Base-by-base conservation (phyloP, 2,113 vertebrate species). In the Condylura cristata region DNA sequence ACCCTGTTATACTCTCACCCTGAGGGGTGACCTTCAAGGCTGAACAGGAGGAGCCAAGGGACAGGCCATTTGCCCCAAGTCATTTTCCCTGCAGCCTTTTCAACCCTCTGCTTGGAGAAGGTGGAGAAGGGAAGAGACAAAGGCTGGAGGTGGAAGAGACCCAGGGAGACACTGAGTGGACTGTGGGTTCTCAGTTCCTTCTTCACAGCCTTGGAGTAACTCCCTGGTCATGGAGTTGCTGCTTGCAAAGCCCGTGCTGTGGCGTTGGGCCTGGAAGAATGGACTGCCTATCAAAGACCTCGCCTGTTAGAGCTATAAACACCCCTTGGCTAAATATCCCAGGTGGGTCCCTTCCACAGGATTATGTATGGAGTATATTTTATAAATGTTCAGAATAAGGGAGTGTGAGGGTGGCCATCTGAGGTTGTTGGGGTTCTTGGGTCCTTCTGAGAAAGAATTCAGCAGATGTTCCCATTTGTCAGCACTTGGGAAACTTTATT, bases 61-160 rank as follows among this genome's bases (percentile, higher is more conserved):
- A 32, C n/a, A 65, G 0, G 1, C 81, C 1, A 1, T 3, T 2
- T 2, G 28, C 8, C 4, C 0, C 9, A 9, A 0, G 2, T 7
- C 44, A 5, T 13, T 6, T 13, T 6, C 39, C 70, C 41, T 44
- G 39, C 4, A 39, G 68, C 65, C 53, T 2, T 2, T 32, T 37
- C 30, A 0, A 20, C 5, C 14, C 14, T 39, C n/a, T 28, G 8
- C 32, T 28, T 82, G 30, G 53, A 80, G 12, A 44, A 86, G 5
- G 24, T 82, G 30, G 53, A 80, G 12, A 44, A 86, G 5, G 24
- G 30, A 61, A 24, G 3, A 6, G 37, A 26, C 2, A 0, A 20
- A 82, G 10, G 39, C 66, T 56, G 13, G 20, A 53, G n/a, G 32
- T 16, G 70, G 37, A 24, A 9, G 46, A 53, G 12, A 17, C 14